Evolutionary conservation across 2,888 invertebrate species (phyloP).

Genomic region (Melinaea menophilus): DNA sequence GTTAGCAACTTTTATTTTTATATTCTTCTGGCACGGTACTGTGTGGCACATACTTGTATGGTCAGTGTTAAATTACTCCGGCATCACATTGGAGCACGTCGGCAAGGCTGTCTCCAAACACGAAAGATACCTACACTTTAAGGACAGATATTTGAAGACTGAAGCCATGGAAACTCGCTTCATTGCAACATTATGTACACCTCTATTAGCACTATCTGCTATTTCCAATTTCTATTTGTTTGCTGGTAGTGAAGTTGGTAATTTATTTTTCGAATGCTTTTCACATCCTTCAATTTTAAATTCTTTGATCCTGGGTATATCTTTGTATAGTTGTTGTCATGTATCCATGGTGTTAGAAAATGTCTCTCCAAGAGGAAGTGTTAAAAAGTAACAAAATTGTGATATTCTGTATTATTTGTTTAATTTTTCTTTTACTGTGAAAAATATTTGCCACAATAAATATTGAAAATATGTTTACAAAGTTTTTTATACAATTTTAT

Average conservation of each 20-base stretch:
- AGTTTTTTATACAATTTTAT: no score
- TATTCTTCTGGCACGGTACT: slow-evolving; percentile 94
- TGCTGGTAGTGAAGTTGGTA: slow-evolving; percentile 85
- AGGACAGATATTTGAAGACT: slow-evolving; percentile 54
- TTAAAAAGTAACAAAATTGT: slow-evolving; percentile 1
- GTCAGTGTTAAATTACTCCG: slow-evolving; percentile 91
- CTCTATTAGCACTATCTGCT: slow-evolving; percentile 87
- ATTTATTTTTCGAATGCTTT: slow-evolving; percentile 81
- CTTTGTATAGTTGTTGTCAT: slow-evolving; percentile 67
- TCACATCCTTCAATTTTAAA: slow-evolving; percentile 55
- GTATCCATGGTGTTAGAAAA: slow-evolving; percentile 65
- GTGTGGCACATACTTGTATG: slow-evolving; percentile 88
- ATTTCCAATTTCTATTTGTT: slow-evolving; percentile 94
- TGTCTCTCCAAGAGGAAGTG: slow-evolving; percentile 56
- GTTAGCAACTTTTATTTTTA: slow-evolving; percentile 87
- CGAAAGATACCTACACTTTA: slow-evolving; percentile 65
- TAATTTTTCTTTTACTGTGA: not conserved
- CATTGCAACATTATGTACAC: slow-evolving; percentile 82
- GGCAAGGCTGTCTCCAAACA: slow-evolving; percentile 72
- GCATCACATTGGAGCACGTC: slow-evolving; percentile 84
- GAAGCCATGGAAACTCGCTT: slow-evolving; percentile 78
- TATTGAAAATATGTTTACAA: no score
- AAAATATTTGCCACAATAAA: no score
- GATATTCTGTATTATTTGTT: not conserved
- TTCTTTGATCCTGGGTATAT: slow-evolving; percentile 48